Evolutionary conservation across 1,140 invertebrate species (phyloP).

Genomic region (Hyphantria cunea): DNA sequence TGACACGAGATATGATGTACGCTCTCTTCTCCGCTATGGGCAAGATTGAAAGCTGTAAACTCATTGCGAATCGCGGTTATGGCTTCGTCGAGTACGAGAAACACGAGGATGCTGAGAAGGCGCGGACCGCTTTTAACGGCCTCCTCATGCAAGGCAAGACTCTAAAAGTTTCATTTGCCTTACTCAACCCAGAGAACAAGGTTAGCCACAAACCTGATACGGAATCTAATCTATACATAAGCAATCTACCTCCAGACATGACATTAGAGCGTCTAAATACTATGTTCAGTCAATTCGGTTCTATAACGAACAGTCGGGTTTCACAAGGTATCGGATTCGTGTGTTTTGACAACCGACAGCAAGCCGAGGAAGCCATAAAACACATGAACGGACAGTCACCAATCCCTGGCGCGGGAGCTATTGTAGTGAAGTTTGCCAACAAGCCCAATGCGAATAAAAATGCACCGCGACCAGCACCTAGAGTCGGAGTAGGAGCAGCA

Average conservation of each 20-base stretch:
- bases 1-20: conserved; percentile 81
- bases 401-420: conserved; percentile 65
- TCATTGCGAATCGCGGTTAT: conserved; percentile 78
- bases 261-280: conserved; percentile 73
- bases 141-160: conserved; percentile 79
- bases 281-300: conserved; percentile 70
- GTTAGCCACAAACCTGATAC: conserved; percentile 75
- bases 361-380: conserved; percentile 78
- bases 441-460: conserved; percentile 73
- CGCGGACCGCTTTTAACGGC: conserved; percentile 77
- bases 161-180: conserved; percentile 79
- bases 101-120: conserved; percentile 80
- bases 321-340: conserved; percentile 80
- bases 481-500: conserved; percentile 48
- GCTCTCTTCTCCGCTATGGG: conserved; percentile 79
- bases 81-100: conserved; percentile 79
- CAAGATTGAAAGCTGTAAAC: conserved; percentile 77
- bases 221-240: conserved; percentile 79
- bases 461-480: conserved; percentile 49
- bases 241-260: conserved; percentile 78
- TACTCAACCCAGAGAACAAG: conserved; percentile 79
- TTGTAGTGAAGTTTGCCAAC: conserved; percentile 80
- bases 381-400: conserved; percentile 74
- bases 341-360: conserved; percentile 70
- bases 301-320: conserved; percentile 76